Base-by-base conservation (phyloP, 2,113 vertebrate genomes). In the Helogale parvula region DNA sequence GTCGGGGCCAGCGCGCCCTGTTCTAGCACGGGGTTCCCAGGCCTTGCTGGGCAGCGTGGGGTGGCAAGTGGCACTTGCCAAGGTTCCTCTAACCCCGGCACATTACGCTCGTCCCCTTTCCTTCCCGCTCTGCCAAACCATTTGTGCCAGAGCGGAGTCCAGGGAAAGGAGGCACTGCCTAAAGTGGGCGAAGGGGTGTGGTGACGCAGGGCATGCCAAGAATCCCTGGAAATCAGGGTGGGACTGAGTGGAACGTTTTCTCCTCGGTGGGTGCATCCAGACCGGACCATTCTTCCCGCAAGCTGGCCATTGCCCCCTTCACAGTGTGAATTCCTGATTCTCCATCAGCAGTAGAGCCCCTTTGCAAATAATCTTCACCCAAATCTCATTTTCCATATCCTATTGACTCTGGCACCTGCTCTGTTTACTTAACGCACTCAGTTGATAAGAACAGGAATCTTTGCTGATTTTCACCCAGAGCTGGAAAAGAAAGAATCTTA, bases 401-500 rank as follows among this genome's bases (percentile, higher is more conserved):
- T 90, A 21, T 97, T 97, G 95, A 97, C 94, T 96, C 93, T 96
- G 93, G 92, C 90, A 94, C 47, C 66, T 88, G 41, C 76, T 38
- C 54, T 93, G 79, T 96, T 97, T 95, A 88, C 83, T 97, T 98
- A 95, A 88, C n/a, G 77, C 82, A 87, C 85, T 97, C 35, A 33
- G 83, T 92, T 97, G 91, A 96, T 97, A 95, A 97, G 94, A 97
- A 94, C 63, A 94, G 89, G 72, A 94, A 84, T 94, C 86, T 92
- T 88, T 87, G 66, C 93, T 96, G 85, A 94, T 97, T 96, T 97
- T 94, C 77, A 93, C 47, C 19, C 54, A 93, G 69, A 60, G 35
- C 63, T 95, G 63, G 84, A 87, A 95, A 79, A 96, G 57, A 97
- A 96, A 94, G 41, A 14, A 15, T 87, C 54, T 71, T 47, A 63